These are phyloP conservation scores for Paratilapia polleni DNA, from an alignment of 2,113 vertebrate genomes.

Conservation along the genomic window DNA sequence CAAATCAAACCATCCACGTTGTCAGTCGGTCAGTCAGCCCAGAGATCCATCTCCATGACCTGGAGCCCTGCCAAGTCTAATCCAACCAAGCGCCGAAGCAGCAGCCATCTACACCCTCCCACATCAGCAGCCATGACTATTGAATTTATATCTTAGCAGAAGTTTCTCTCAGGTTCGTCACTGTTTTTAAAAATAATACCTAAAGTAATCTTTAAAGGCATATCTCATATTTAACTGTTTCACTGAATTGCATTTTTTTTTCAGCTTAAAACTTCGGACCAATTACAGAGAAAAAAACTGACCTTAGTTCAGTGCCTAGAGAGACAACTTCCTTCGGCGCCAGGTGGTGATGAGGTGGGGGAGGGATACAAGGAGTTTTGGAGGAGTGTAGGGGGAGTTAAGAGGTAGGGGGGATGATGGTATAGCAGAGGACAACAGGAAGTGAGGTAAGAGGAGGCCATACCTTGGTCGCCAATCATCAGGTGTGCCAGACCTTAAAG, in stretches of 20 bases:
- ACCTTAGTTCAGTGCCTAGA: slow-evolving; percentile 76
- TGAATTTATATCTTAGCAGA: slow-evolving; percentile 30
- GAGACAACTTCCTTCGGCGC: slow-evolving; percentile 75
- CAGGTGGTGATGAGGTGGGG: slow-evolving; percentile 66
- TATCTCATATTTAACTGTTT: slow-evolving; percentile 20
- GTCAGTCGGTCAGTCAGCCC: slow-evolving; percentile 72
- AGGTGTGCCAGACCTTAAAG: slow-evolving; percentile 99
- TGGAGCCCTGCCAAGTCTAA: slow-evolving; percentile 50
- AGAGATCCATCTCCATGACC: slow-evolving; percentile 57
- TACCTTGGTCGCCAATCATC: slow-evolving; percentile 99
- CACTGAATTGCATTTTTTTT: background rate
- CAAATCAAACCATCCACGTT: slow-evolving; percentile 82
- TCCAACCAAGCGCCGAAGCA: slow-evolving; percentile 42
- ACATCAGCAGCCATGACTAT: slow-evolving; percentile 46
- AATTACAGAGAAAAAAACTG: slow-evolving; percentile 61
- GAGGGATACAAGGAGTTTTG: slow-evolving; percentile 51
- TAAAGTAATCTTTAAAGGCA: slow-evolving; percentile 10
- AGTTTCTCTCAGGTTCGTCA: slow-evolving; percentile 61
- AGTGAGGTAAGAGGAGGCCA: slow-evolving; percentile 96
- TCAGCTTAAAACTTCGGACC: slow-evolving; percentile 27
- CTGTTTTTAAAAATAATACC: background rate
- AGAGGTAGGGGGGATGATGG: slow-evolving; percentile 62
- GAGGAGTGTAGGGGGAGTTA: slow-evolving; percentile 53
- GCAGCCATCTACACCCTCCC: slow-evolving; percentile 18
- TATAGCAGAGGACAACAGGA: slow-evolving; percentile 79